These are phyloP conservation scores for Megaustenia siamemsis DNA, from an alignment of 2,888 invertebrate species.

Conservation along the genomic window DNA sequence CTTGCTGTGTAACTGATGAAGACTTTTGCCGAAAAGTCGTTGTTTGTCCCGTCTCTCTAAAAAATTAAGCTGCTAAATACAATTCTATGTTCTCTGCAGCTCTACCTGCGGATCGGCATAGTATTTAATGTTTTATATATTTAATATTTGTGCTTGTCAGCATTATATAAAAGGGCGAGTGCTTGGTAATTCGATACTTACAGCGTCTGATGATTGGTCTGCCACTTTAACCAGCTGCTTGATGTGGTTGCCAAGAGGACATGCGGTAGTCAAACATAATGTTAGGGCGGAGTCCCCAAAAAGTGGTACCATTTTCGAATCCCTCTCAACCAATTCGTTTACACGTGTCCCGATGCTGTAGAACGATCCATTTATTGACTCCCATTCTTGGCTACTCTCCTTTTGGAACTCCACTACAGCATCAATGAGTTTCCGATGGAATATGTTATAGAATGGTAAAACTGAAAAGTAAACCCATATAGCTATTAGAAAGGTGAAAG, in stretches of 20 bases:
- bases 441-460: slow-evolving; percentile 63
- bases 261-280: slow-evolving; percentile 66
- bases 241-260: slow-evolving; percentile 66
- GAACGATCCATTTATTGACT: slow-evolving; percentile 60
- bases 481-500: too few species aligned
- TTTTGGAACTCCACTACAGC: slow-evolving; percentile 67
- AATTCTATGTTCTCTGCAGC: too few species aligned
- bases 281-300: slow-evolving; percentile 67
- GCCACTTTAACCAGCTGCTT: slow-evolving; percentile 66
- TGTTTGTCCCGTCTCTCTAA: too few species aligned
- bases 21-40: too few species aligned
- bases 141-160: too few species aligned
- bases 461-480: too few species aligned
- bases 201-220: slow-evolving; percentile 64
- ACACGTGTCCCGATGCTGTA: slow-evolving; percentile 70
- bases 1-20: too few species aligned
- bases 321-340: slow-evolving; percentile 64
- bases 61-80: too few species aligned
- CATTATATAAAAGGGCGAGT: too few species aligned
- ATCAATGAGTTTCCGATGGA: slow-evolving; percentile 64
- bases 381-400: slow-evolving; percentile 58
- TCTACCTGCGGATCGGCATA: too few species aligned
- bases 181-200: slow-evolving; percentile 65
- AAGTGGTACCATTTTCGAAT: slow-evolving; percentile 59
- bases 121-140: too few species aligned